phyloP scores from a whole-genome alignment of 1,140 invertebrate genomes.

The Ylistrum balloti region DNA sequence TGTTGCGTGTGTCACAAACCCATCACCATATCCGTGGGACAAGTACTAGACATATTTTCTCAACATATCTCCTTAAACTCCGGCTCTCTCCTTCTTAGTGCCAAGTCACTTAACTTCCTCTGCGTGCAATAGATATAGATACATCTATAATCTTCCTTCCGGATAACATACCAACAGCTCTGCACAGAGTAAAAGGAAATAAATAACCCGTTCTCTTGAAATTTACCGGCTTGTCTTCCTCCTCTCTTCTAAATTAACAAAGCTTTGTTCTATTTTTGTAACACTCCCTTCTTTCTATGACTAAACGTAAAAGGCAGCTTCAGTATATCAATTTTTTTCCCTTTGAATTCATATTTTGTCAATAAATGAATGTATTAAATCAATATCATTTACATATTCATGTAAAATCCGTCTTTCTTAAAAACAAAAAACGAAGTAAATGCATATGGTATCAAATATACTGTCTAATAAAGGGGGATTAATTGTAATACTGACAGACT shows the following conservation, averaged over 20 bases:
- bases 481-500: not conserved
- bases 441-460: too few species aligned
- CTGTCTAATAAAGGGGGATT: too few species aligned
- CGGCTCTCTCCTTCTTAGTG: not conserved
- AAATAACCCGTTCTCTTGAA: not conserved
- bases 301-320: too few species aligned
- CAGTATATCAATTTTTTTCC: too few species aligned
- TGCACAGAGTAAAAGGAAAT: not conserved
- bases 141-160: not conserved
- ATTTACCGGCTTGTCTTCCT: not conserved
- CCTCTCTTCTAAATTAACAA: not conserved
- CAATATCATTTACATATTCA: too few species aligned
- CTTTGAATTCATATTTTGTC: too few species aligned
- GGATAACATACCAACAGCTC: not conserved
- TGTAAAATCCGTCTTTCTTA: too few species aligned
- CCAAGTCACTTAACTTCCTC: not conserved
- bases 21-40: not conserved
- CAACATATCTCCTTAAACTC: not conserved
- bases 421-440: too few species aligned
- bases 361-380: too few species aligned
- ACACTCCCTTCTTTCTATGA: too few species aligned
- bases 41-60: not conserved
- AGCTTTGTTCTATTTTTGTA: too few species aligned
- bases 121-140: not conserved
- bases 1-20: slow-evolving; percentile 15